Evolutionary conservation across 2,113 vertebrate genomes (phyloP).

Genomic region (Arvicanthis niloticus): DNA sequence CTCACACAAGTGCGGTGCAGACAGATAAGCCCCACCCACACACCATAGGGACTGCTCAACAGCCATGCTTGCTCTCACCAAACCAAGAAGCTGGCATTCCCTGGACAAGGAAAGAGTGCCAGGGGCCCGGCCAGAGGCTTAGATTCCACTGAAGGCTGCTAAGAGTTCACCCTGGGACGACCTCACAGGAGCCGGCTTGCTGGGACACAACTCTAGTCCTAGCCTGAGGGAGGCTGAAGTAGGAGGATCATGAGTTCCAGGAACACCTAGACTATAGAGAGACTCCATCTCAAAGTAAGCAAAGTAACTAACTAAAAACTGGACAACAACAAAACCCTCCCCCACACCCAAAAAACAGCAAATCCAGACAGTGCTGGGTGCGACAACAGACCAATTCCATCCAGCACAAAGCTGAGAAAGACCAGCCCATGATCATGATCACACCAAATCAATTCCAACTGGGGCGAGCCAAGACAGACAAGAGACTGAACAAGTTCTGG

Average conservation of each 20-base stretch:
- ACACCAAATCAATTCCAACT: not conserved
- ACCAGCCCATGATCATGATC: too few relatives aligned
- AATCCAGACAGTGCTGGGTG: not conserved
- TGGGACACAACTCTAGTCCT: not conserved
- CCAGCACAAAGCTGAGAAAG: not conserved
- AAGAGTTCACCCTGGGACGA: too few relatives aligned
- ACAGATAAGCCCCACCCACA: not conserved
- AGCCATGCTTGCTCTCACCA: not conserved
- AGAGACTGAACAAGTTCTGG: not conserved
- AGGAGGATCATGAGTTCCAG: not conserved
- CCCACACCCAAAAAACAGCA: not conserved
- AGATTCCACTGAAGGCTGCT: not conserved
- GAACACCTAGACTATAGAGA: not conserved
- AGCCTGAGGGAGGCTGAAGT: not conserved
- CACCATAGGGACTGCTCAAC: not conserved
- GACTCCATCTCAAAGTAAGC: not conserved
- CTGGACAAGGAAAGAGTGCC: not conserved
- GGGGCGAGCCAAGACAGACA: not conserved
- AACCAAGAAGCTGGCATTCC: not conserved
- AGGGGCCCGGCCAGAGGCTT: too few relatives aligned
- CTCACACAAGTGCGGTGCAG: not conserved
- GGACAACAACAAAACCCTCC: not conserved
- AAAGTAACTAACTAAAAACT: not conserved
- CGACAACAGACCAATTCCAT: fast-evolving
- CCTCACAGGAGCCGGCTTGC: too few relatives aligned